Percentiles rank a stretch among this genome's conserved stretches.
Evolutionary conservation across 2,888 invertebrate species (phyloP).

Genomic region (Shargacucullia verbasci): DNA sequence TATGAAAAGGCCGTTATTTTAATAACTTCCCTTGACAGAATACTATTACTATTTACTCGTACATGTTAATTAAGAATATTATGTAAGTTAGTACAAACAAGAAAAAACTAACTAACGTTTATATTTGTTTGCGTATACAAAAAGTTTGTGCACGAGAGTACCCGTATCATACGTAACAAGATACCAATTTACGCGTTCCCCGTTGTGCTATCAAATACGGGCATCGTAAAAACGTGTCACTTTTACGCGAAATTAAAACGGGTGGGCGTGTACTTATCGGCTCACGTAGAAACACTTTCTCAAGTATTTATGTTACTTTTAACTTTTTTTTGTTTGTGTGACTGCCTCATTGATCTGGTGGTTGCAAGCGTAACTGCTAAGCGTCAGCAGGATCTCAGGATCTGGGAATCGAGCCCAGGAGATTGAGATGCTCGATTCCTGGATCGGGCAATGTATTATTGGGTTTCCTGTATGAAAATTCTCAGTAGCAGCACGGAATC

Average conservation of each 20-base stretch:
- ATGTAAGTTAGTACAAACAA: conserved; percentile 1
- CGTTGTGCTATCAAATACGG: conserved; percentile 33
- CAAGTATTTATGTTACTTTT: not conserved
- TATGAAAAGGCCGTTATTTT: too few relatives aligned
- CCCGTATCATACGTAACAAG: conserved; percentile 25
- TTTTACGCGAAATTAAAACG: conserved; percentile 57
- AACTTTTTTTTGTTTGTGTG: not conserved
- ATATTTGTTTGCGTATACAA: conserved; percentile 10
- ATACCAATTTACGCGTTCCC: conserved; percentile 35
- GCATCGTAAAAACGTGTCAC: conserved; percentile 57
- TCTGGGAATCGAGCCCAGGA: too few relatives aligned
- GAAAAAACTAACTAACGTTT: conserved; percentile 24
- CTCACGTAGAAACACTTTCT: conserved; percentile 13
- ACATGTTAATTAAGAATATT: conserved; percentile 21
- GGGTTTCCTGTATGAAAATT: too few relatives aligned
- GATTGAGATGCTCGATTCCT: too few relatives aligned
- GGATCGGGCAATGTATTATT: too few relatives aligned
- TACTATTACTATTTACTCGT: not conserved
- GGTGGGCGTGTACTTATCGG: conserved; percentile 34
- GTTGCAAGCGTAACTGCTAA: too few relatives aligned
- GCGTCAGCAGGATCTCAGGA: too few relatives aligned
- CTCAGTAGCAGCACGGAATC: too few relatives aligned
- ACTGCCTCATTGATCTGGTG: too few relatives aligned
- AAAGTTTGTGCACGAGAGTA: conserved; percentile 21
- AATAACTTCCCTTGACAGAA: too few relatives aligned